Evolutionary conservation across 1,140 invertebrate species (phyloP).

Genomic region (Phthorimaea operculella): DNA sequence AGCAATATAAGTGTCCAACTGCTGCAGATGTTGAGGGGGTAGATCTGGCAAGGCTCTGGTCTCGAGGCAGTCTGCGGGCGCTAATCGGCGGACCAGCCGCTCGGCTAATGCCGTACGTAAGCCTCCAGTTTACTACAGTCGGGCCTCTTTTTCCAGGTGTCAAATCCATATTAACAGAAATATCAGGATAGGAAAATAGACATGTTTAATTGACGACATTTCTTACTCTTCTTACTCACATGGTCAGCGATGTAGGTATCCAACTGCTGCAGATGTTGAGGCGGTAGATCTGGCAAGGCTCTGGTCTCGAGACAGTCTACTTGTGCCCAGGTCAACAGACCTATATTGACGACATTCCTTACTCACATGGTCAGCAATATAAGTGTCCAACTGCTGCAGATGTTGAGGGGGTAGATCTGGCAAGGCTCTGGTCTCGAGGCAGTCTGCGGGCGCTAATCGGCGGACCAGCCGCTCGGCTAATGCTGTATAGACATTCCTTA

Average conservation of each 20-base stretch:
- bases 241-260: conserved; percentile 79
- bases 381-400: conserved; percentile 72
- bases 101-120: conserved; percentile 77
- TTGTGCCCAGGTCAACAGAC: too few relatives aligned
- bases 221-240: too few relatives aligned
- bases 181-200: too few relatives aligned
- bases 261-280: conserved; percentile 60
- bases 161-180: too few relatives aligned
- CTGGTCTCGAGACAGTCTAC: conserved; percentile 80
- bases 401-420: conserved; percentile 69
- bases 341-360: too few relatives aligned
- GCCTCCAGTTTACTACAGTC: too few relatives aligned
- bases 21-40: conserved; percentile 31
- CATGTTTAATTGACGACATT: too few relatives aligned
- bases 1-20: conserved; percentile 79
- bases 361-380: conserved; percentile 79
- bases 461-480: conserved; percentile 78
- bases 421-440: conserved; percentile 76
- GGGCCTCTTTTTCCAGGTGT: too few relatives aligned
- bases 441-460: conserved; percentile 75
- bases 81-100: conserved; percentile 76
- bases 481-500: too few relatives aligned
- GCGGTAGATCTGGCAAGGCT: conserved; percentile 72
- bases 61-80: too few relatives aligned
- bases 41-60: conserved; percentile 77